These are phyloP conservation scores for Oncorhynchus gorbuscha DNA, from an alignment of 2,113 vertebrate species.

Conservation along the genomic window DNA sequence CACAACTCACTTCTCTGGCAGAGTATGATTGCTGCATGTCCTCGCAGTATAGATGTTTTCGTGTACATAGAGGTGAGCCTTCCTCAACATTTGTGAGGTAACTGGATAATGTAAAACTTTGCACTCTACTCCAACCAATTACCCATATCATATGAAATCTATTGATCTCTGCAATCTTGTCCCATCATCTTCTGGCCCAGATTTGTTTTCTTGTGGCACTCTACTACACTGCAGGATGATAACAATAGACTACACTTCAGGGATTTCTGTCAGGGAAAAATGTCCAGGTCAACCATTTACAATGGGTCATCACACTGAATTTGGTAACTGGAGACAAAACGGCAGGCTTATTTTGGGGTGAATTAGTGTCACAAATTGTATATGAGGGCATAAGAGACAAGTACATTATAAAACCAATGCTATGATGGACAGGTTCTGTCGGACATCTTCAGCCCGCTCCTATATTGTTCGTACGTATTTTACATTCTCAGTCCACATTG, in stretches of 20 bases:
- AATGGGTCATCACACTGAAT: constrained; percentile 43
- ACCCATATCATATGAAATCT: constrained; percentile 6
- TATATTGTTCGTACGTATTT: constrained; percentile 4
- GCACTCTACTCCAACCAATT: constrained; percentile 7
- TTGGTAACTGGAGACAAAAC: constrained; percentile 46
- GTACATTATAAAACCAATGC: constrained; percentile 37
- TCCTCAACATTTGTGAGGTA: not conserved
- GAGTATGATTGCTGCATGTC: constrained; percentile 28
- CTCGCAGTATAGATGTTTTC: not conserved
- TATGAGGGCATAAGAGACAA: constrained; percentile 35
- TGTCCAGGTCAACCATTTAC: constrained; percentile 49
- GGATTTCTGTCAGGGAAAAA: constrained; percentile 28
- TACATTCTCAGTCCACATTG: constrained; percentile 59
- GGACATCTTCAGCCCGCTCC: constrained; percentile 1
- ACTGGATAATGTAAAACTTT: not conserved
- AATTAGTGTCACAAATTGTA: constrained; percentile 67
- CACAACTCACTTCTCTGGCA: constrained; percentile 26
- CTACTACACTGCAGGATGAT: not conserved
- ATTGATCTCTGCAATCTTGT: constrained; percentile 18
- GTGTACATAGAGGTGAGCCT: not conserved
- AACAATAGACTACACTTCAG: not conserved
- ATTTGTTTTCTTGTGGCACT: not conserved
- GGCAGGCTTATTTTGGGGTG: constrained; percentile 43
- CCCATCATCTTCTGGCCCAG: constrained; percentile 9
- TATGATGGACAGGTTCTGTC: constrained; percentile 24